Percentiles rank a stretch among this genome's conserved stretches.
Evolutionary conservation across 2,113 vertebrate species (phyloP).

Genomic region (Gasterosteus nipponicus): DNA sequence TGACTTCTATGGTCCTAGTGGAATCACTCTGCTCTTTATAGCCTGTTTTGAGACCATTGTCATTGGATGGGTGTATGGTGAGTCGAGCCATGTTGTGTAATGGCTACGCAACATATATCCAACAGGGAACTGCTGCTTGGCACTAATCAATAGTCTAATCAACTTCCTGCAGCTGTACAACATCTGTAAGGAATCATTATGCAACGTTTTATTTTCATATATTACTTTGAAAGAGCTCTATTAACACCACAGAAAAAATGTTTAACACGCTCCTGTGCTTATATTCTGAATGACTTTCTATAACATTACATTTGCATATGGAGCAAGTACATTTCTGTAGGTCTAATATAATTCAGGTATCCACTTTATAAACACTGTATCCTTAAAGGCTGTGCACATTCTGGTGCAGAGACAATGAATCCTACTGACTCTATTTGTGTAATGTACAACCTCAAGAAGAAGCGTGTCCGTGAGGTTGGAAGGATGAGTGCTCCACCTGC

Average conservation of each 20-base stretch:
- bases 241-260: not conserved
- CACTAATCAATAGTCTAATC: constrained; percentile 7
- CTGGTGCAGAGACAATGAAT: not conserved
- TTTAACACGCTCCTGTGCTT: not conserved
- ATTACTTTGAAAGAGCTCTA: not conserved
- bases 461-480: not conserved
- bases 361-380: too few relatives aligned
- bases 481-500: constrained; percentile 4
- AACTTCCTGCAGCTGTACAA: constrained; percentile 4
- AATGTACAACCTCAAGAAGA: not conserved
- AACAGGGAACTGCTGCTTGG: not conserved
- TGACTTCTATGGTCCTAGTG: constrained; percentile 70
- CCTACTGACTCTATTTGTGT: not conserved
- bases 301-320: not conserved
- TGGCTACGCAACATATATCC: not conserved
- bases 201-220: not conserved
- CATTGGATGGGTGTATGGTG: constrained; percentile 82
- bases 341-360: not conserved
- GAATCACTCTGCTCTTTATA: constrained; percentile 71
- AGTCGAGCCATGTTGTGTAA: constrained; percentile 1
- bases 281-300: not conserved
- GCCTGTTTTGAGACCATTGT: constrained; percentile 67
- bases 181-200: constrained; percentile 7
- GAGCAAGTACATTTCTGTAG: not conserved
- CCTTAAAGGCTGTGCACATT: not conserved